Percentiles rank a stretch among this genome's conserved stretches.
Evolutionary conservation across 1,140 invertebrate species (phyloP).

Genomic region (Drosophila pandora): DNA sequence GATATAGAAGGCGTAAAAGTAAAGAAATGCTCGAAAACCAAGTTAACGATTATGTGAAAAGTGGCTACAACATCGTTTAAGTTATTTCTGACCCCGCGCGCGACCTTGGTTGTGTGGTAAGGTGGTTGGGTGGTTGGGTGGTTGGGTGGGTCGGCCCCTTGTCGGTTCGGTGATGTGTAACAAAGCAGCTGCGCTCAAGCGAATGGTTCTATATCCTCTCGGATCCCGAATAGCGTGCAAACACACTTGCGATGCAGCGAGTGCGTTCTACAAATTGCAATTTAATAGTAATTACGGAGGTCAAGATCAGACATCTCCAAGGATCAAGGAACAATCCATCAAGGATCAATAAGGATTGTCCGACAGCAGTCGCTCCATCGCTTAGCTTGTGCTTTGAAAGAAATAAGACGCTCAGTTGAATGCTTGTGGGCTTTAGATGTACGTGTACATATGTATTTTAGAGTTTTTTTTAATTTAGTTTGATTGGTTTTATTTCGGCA

Average conservation of each 20-base stretch:
- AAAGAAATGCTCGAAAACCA: slow-evolving; percentile 75
- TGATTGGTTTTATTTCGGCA: slow-evolving; percentile 13
- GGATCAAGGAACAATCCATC: too few relatives aligned
- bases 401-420: slow-evolving; percentile 16
- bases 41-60: slow-evolving; percentile 3
- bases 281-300: not conserved
- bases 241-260: not conserved
- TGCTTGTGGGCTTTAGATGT: slow-evolving; percentile 27
- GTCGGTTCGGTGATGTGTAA: slow-evolving; percentile 77
- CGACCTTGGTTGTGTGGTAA: not conserved
- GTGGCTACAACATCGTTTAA: not conserved
- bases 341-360: too few relatives aligned
- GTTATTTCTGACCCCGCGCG: not conserved
- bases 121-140: slow-evolving; percentile 6
- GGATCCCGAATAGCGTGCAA: not conserved
- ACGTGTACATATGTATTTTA: slow-evolving; percentile 66
- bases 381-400: not conserved
- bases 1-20: slow-evolving; percentile 57
- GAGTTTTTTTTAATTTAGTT: slow-evolving; percentile 34
- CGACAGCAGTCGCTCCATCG: not conserved
- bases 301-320: not conserved
- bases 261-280: not conserved
- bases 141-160: slow-evolving; percentile 48
- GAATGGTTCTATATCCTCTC: not conserved
- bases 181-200: slow-evolving; percentile 67